Evolutionary conservation across 2,113 vertebrate species (phyloP).

Genomic region (Serinus canaria): DNA sequence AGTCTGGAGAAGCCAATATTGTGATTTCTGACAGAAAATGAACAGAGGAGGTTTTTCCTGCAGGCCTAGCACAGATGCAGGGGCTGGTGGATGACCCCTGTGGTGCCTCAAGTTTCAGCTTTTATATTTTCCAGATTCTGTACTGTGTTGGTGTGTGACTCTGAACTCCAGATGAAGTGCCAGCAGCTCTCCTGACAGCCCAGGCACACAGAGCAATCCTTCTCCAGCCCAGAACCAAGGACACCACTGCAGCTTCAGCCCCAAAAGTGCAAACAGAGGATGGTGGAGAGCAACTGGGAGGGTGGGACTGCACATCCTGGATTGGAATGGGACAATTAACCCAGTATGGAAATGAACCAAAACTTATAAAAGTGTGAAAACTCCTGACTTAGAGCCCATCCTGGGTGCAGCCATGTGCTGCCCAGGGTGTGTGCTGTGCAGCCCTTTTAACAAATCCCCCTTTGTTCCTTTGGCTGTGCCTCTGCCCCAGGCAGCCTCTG

Average conservation of each 20-base stretch:
- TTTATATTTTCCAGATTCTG: background rate
- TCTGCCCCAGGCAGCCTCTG: no score
- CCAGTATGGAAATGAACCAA: fast-evolving
- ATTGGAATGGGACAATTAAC: background rate
- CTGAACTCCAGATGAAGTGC: fast-evolving
- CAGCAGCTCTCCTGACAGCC: background rate
- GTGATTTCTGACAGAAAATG: background rate
- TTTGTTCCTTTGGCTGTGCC: background rate
- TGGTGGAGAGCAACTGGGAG: background rate
- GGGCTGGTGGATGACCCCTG: fast-evolving
- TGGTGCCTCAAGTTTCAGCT: background rate
- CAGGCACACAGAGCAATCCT: background rate
- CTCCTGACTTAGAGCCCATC: fast-evolving
- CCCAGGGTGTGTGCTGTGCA: background rate
- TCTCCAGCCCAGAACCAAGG: background rate
- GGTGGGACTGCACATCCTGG: background rate
- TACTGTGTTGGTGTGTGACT: fast-evolving
- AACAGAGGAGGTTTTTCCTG: background rate
- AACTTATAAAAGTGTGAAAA: no score
- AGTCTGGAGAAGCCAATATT: no score
- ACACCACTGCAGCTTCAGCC: background rate
- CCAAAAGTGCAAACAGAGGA: background rate
- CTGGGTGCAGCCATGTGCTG: background rate
- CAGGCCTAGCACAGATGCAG: fast-evolving
- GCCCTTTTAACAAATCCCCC: fast-evolving